Evolutionary conservation across 2,113 vertebrate species (phyloP), one percentile per base, ranked within the genome.

Genomic region (Cygnus atratus): DNA sequence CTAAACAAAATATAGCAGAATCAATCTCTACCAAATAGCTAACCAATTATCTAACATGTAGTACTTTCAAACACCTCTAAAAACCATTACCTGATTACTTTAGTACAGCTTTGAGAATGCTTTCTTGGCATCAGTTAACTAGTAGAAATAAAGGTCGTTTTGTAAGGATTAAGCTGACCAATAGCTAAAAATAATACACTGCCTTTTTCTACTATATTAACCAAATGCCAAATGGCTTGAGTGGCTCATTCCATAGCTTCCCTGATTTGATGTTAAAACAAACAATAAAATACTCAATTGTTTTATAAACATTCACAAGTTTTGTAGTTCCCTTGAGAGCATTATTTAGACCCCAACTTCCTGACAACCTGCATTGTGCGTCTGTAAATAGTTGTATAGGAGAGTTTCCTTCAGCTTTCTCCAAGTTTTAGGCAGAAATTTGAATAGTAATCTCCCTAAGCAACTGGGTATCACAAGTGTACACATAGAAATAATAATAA

Each of bases 1-100:
- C 99, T 99, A 97, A 37, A 37, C 21, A 85, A 79, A 43, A 73
- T 28, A 44, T 0, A 93, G 76, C 16, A 87, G 67, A 89, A 88
- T 68, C 35, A 83, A 37, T 41, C 52, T 46, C 83, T 59, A 90
- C 17, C 67, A 90, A 80, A 72, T 0, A 88, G 43, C 22, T 68
- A 72, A 91, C 1, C 37, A 37, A 61, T 39, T 68, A 59, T 22
- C 25, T 78, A 81, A 88, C 25, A 44, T 2, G 1, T 26, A 54
- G 37, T 24, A 84, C 46, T 29, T 80, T 86, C 44, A 35, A 87
- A 85, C 18, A 73, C 31, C 55, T 58, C 50, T 73, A 54, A 73
- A 91, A 92, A 44, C 4, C 37, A 37, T 18, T 67, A 18, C 19
- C 48, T 29, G 5, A 71, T 88, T 80, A 90, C 43, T 46, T 79